phyloP scores from a whole-genome alignment of 2,888 invertebrate genomes.

The Crepidodera aurea region DNA sequence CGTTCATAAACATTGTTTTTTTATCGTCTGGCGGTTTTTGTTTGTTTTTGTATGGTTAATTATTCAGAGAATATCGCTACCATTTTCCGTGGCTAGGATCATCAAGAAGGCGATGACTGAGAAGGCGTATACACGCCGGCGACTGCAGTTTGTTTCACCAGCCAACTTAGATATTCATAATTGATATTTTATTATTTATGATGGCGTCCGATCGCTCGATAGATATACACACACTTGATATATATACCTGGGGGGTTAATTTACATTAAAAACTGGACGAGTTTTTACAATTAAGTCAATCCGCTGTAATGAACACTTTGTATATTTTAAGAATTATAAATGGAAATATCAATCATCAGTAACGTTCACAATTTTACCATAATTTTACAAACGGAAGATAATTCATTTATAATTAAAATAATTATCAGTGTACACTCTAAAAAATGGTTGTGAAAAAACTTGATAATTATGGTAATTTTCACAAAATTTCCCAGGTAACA shows the following conservation, averaged over 20 bases:
- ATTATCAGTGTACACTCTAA: too few species aligned
- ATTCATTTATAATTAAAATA: too few species aligned
- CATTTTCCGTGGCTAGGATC: slow-evolving; percentile 30
- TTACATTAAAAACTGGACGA: slow-evolving; percentile 5
- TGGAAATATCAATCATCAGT: too few species aligned
- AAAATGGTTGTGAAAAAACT: too few species aligned
- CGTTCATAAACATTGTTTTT: background rate
- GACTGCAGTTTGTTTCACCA: slow-evolving; percentile 46
- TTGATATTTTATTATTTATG: slow-evolving; percentile 58
- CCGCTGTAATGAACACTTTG: too few species aligned
- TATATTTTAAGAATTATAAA: too few species aligned
- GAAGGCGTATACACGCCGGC: slow-evolving; percentile 46
- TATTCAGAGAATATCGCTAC: slow-evolving; percentile 18
- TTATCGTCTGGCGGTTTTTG: slow-evolving; percentile 15
- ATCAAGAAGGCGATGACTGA: slow-evolving; percentile 50
- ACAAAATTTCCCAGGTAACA: too few species aligned
- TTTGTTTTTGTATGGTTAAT: slow-evolving; percentile 20
- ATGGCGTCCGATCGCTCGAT: slow-evolving; percentile 48
- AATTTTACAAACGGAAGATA: too few species aligned
- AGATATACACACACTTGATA: slow-evolving; percentile 42
- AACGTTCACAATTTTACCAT: too few species aligned
- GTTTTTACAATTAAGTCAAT: slow-evolving; percentile 3
- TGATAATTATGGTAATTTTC: too few species aligned
- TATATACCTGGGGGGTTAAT: slow-evolving; percentile 18
- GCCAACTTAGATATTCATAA: slow-evolving; percentile 59